Evolutionary conservation across 2,888 invertebrate genomes (phyloP).

Genomic region (Psylliodes chrysocephalus): DNA sequence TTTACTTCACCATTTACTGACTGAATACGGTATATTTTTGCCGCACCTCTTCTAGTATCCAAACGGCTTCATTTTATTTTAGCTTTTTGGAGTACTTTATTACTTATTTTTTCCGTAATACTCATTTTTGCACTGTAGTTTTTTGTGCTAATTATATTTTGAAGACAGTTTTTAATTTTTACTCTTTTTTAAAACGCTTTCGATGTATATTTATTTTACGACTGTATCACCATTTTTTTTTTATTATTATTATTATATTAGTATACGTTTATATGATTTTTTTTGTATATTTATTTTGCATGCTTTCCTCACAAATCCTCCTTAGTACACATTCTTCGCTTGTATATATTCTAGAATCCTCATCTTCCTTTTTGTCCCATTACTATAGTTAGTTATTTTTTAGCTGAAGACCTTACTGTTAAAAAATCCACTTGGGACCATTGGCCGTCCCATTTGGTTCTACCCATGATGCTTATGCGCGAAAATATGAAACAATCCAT

Average conservation of each 20-base stretch:
- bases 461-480: conserved; percentile 74
- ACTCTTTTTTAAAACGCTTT: background rate
- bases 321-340: background rate
- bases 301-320: conserved; percentile 8
- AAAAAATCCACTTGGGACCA: conserved; percentile 74
- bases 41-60: background rate
- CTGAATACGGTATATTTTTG: background rate
- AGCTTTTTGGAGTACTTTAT: background rate
- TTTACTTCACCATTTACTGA: background rate
- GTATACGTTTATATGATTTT: conserved; percentile 5
- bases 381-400: conserved; percentile 54
- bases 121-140: background rate
- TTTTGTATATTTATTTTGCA: conserved; percentile 24
- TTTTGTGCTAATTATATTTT: background rate
- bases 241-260: no score
- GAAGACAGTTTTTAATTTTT: background rate
- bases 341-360: background rate
- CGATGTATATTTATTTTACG: background rate
- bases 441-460: conserved; percentile 80
- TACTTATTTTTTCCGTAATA: background rate
- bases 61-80: background rate
- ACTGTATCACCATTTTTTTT: conserved; percentile 2
- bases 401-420: conserved; percentile 77
- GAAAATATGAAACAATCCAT: conserved; percentile 65
- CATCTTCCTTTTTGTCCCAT: conserved; percentile 8